Percentiles rank a stretch among this genome's conserved stretches.
phyloP scores from a whole-genome alignment of 2,113 vertebrate species.

The Ibidorhyncha struthersii region DNA sequence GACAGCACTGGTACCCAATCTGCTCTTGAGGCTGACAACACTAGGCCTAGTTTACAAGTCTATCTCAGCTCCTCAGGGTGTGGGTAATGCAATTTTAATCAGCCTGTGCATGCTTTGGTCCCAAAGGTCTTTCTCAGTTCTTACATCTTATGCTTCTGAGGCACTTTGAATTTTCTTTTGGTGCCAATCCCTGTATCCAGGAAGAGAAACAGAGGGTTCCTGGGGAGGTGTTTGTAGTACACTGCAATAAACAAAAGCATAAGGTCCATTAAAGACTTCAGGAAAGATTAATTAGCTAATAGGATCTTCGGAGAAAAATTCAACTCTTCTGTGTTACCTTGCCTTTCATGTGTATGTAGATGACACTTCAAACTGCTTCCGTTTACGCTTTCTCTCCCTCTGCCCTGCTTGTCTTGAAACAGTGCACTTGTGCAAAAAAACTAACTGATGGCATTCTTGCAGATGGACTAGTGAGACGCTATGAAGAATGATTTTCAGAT shows the following conservation, averaged over 20 bases:
- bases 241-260: conserved; percentile 58
- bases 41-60: conserved; percentile 5
- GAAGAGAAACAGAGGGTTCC: conserved; percentile 10
- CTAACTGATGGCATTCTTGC: neutral
- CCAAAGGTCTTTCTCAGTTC: conserved; percentile 4
- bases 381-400: neutral
- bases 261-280: conserved; percentile 61
- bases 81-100: conserved; percentile 5
- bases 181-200: conserved; percentile 18
- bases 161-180: conserved; percentile 13
- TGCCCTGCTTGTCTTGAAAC: neutral
- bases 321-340: conserved; percentile 12
- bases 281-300: conserved; percentile 41
- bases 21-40: neutral
- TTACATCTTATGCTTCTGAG: conserved; percentile 33
- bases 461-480: neutral
- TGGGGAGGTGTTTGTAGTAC: conserved; percentile 6
- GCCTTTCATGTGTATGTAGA: conserved; percentile 27
- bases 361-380: neutral
- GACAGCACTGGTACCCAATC: neutral
- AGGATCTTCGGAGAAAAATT: conserved; percentile 12
- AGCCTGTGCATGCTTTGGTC: neutral
- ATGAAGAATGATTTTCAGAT: conserved; percentile 6
- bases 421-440: neutral
- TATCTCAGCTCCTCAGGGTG: neutral